Evolutionary conservation across 2,113 vertebrate species (phyloP), one percentile per base, ranked within the genome.

Genomic region (Daphoenositta chrysoptera): DNA sequence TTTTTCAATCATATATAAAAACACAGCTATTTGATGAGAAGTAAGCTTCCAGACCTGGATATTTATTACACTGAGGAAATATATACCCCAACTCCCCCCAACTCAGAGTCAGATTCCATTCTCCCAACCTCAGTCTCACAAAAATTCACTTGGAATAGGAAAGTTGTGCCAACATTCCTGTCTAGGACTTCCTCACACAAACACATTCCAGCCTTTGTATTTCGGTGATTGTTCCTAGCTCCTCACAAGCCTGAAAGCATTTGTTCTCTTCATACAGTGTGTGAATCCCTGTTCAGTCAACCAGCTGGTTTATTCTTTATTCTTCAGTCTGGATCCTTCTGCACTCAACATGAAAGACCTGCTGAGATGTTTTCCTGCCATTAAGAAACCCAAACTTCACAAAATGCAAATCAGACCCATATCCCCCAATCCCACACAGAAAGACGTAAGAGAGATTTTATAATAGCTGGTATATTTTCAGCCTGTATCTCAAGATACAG

Each of bases 1-100:
- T 37, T 90, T 33, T 81, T 30, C 63, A 54, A 28, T 11, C 6
- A 11, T 6, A 16, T 21, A 30, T 5, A 42, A 64, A 94, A 81
- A 68, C 27, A 8, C 5, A 60, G 31, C 4, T 31, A 15, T 58
- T 69, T 77, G 18, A 64, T 64, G 33, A 78, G 58, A 82, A 69
- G 20, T 12, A 42, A 39, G 26, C 27, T 61, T 78, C 30, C 20
- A 42, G 39, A 56, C 20, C 28, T n/a, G 27, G 39, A 26, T 37
- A 58, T 2, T 3, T 51, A 8, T 37, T 61, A 16, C 9, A 26
- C 0, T 48, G 40, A 68, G 18, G 22, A 60, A 93, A 48, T 23
- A 48, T 1, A 21, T 10, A 60, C 3, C 9, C 21, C 30, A 65
- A 24, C 1, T 2, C 3, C 4, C 27, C 30, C 23, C 23, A 11